These are phyloP conservation scores for Hystrix brachyura DNA, from an alignment of 2,113 vertebrate genomes.

Conservation along the genomic window DNA sequence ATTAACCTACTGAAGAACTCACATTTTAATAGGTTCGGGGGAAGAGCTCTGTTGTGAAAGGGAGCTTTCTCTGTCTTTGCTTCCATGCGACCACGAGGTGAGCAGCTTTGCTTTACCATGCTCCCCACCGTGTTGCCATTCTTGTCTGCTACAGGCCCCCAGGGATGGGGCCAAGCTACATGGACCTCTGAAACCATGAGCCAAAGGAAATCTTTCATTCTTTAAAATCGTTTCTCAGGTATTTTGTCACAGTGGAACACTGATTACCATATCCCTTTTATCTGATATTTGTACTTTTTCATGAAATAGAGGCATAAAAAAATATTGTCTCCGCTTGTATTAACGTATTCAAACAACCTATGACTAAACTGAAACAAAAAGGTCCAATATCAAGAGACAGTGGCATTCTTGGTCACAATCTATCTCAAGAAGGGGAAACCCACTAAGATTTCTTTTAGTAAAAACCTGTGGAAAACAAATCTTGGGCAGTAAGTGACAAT, in stretches of 20 bases:
- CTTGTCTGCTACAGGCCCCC: neutral
- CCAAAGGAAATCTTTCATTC: neutral
- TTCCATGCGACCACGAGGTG: neutral
- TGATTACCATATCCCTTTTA: neutral
- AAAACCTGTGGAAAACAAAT: neutral
- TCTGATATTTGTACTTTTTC: slow-evolving; percentile 28
- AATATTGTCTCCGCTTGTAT: neutral
- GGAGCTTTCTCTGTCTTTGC: neutral
- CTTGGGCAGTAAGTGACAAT: neutral
- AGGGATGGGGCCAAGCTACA: neutral
- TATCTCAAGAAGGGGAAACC: neutral
- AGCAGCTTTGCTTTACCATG: neutral
- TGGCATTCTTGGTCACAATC: neutral
- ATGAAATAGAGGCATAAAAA: slow-evolving; percentile 26
- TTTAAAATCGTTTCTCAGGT: neutral
- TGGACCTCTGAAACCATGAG: neutral
- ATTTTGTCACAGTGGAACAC: neutral
- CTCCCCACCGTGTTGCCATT: neutral
- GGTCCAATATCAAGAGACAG: slow-evolving; percentile 9
- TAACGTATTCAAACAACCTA: neutral
- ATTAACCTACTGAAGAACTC: neutral
- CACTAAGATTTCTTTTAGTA: neutral
- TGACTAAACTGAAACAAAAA: slow-evolving; percentile 37
- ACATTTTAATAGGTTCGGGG: neutral
- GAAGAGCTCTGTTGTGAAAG: neutral